These are phyloP conservation scores for Lophotriccus pileatus DNA, from an alignment of 2,797 vertebrate species.

Conservation along the genomic window DNA sequence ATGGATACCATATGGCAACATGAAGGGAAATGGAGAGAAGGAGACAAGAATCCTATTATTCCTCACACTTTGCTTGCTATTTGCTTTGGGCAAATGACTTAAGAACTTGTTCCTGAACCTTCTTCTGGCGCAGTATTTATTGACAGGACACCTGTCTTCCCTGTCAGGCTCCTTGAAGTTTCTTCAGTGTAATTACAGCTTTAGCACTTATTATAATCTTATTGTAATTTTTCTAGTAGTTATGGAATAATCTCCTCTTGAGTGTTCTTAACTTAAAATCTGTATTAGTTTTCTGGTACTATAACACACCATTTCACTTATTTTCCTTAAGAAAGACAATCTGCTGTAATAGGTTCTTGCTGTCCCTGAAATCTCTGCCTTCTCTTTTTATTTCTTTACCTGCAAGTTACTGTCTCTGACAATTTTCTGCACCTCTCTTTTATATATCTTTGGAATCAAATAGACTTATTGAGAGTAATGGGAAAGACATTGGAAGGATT, in stretches of 20 bases:
- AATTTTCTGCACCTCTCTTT: neutral
- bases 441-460: neutral
- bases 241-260: neutral
- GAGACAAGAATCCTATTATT: constrained; percentile 55
- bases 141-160: constrained; percentile 12
- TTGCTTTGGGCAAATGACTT: constrained; percentile 27
- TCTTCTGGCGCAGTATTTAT: neutral
- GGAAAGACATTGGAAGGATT: neutral
- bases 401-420: neutral
- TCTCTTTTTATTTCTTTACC: neutral
- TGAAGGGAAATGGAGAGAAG: neutral
- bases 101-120: neutral
- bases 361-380: neutral
- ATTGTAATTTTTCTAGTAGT: neutral
- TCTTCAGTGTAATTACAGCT: neutral
- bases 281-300: neutral
- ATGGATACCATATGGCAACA: constrained; percentile 57
- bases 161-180: neutral
- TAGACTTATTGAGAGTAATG: neutral
- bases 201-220: neutral
- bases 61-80: constrained; percentile 34
- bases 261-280: neutral
- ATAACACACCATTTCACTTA: neutral
- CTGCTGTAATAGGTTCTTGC: neutral
- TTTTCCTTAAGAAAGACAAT: neutral